Evolutionary conservation across 2,888 invertebrate genomes (phyloP).

Genomic region (Erebia palarica): DNA sequence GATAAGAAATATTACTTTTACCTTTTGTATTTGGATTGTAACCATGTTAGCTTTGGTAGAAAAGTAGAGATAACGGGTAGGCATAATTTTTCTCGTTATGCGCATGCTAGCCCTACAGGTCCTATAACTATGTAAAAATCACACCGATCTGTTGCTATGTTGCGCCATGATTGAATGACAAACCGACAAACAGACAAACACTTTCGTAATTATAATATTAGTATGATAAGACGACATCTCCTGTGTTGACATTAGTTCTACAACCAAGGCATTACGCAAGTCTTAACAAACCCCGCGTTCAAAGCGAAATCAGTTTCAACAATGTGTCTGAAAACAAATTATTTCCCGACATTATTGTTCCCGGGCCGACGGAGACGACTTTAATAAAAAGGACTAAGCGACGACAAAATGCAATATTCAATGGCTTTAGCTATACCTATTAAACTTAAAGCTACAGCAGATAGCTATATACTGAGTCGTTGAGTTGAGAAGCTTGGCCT

Average conservation of each 20-base stretch:
- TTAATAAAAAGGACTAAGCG: constrained; percentile 58
- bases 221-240: background rate
- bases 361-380: constrained; percentile 51
- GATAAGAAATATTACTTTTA: no score
- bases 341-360: constrained; percentile 45
- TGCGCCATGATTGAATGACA: no score
- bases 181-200: no score
- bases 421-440: constrained; percentile 30
- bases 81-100: no score
- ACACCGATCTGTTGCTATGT: no score
- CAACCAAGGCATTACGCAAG: constrained; percentile 3
- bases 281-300: constrained; percentile 7
- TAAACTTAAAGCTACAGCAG: constrained; percentile 5
- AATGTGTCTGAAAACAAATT: constrained; percentile 38
- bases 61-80: no score
- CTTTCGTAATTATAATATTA: no score
- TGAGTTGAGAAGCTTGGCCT: constrained; percentile 20
- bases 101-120: no score
- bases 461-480: constrained; percentile 20
- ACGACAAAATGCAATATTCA: constrained; percentile 55
- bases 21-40: no score
- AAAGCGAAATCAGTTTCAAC: constrained; percentile 30
- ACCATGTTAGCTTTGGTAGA: no score
- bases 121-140: no score
- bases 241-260: background rate